A percentile compares a stretch with the other conserved stretches of the same genome.
These are phyloP conservation scores for Cranoglanis bouderius DNA, from an alignment of 2,113 vertebrate genomes.

Conservation along the genomic window DNA sequence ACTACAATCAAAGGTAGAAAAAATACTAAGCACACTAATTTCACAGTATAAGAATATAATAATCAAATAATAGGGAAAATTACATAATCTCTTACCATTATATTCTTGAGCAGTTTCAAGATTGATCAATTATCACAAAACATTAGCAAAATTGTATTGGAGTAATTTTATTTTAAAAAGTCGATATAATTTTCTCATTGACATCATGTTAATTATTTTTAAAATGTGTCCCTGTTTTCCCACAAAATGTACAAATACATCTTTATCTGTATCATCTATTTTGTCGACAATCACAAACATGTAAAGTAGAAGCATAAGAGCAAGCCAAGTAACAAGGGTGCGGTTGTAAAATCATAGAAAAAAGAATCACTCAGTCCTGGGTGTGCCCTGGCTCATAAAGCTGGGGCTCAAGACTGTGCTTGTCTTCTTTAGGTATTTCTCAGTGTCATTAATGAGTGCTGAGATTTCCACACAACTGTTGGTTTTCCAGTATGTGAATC, in stretches of 20 bases:
- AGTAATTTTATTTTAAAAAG: background rate
- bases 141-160: background rate
- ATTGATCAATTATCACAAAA: background rate
- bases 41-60: background rate
- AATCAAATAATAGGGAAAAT: no score
- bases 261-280: background rate
- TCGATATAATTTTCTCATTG: background rate
- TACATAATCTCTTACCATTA: background rate
- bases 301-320: background rate
- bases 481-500: background rate
- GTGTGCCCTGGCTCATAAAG: background rate
- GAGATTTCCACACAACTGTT: background rate
- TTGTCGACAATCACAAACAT: no score
- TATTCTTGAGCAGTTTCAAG: background rate
- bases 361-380: background rate
- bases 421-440: background rate
- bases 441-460: background rate
- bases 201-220: background rate
- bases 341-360: background rate
- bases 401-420: background rate
- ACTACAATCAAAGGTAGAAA: background rate
- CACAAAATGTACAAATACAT: no score
- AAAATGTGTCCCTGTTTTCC: no score
- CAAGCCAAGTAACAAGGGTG: background rate
- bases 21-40: background rate